Evolutionary conservation across 2,797 vertebrate species (phyloP), one percentile per base, ranked within the genome.

Genomic region (Zenarchopterus dispar): DNA sequence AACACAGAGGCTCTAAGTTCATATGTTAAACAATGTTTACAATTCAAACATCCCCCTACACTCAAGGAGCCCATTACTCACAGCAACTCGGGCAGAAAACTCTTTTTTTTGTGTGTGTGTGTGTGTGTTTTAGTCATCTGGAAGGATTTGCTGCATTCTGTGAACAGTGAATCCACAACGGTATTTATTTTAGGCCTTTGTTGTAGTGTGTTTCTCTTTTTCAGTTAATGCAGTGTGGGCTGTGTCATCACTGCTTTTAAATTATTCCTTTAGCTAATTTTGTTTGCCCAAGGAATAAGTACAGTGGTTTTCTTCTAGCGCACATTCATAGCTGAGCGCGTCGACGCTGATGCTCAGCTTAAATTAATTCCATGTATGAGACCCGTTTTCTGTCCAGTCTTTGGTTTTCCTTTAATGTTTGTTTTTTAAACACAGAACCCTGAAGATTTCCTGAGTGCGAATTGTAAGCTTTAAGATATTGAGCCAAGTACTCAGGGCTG

Each of bases 401-500:
- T 13, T 22, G 8, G 6, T 24, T 28, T 49, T 23, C 13, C 65
- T 63, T 48, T 55, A 55, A 23, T 47, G 44, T 46, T 39, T 36
- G 11, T 19, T 21, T 50, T 18, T 62, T 28, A 19, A 51, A 52
- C 49, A 16, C 19, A 24, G 66, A 61, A 73, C 46, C 33, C 22
- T 17, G 6, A 21, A 33, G 39, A 72, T 68, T 66, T 56, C 60
- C 60, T 56, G 0, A 6, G 57, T 53, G 62, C 41, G 60, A 26
- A 45, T 55, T 56, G 21, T 11, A 13, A 9, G 41, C 49, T 70
- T 62, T 61, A 46, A 71, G 41, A 71, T 42, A 50, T 16, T 0
- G 42, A 75, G 73, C 68, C 67, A 80, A 75, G 51, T 2, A 51
- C 65, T 43, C n/a, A 0, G 5, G 47, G 62, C 57, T 51, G 62